These are phyloP conservation scores for Cryptoprocta ferox DNA, from an alignment of 2,797 vertebrate genomes.

Conservation along the genomic window DNA sequence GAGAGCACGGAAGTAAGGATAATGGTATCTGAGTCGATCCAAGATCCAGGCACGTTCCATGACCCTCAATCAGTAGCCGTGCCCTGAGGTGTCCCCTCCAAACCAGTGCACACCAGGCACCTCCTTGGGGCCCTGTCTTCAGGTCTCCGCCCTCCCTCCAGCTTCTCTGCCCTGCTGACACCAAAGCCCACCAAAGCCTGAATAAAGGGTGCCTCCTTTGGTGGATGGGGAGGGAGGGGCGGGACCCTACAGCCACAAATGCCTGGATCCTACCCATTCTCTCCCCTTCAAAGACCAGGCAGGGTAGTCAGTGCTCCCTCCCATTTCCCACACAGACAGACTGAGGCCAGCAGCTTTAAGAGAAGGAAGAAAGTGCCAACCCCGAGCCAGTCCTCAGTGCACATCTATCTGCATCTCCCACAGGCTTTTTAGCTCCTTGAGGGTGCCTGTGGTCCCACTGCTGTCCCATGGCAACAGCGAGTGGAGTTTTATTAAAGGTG, in stretches of 20 bases:
- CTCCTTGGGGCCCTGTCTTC: not conserved
- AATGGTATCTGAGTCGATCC: not conserved
- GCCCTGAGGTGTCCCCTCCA: not conserved
- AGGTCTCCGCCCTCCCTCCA: not conserved
- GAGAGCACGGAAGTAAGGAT: not conserved
- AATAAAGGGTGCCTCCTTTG: not conserved
- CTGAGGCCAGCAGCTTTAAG: not conserved
- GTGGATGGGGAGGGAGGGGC: not conserved
- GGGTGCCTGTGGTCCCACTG: not conserved
- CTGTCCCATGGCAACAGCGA: accelerated
- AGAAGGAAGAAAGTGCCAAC: not conserved
- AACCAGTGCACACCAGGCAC: not conserved
- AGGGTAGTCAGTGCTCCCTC: not conserved
- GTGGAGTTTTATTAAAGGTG: not conserved
- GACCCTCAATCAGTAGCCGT: not conserved
- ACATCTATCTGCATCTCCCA: not conserved
- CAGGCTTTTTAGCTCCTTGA: not conserved
- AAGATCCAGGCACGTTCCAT: not conserved
- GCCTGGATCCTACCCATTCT: not conserved
- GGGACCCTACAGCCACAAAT: not conserved
- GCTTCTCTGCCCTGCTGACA: not conserved
- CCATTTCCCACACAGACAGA: not conserved
- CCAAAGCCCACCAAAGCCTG: not conserved
- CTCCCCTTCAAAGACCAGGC: not conserved
- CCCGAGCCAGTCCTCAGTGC: not conserved